A percentile compares a stretch with the other conserved stretches of the same genome.
These are phyloP conservation scores for Osmerus eperlanus DNA, from an alignment of 2,113 vertebrate species.

Conservation along the genomic window DNA sequence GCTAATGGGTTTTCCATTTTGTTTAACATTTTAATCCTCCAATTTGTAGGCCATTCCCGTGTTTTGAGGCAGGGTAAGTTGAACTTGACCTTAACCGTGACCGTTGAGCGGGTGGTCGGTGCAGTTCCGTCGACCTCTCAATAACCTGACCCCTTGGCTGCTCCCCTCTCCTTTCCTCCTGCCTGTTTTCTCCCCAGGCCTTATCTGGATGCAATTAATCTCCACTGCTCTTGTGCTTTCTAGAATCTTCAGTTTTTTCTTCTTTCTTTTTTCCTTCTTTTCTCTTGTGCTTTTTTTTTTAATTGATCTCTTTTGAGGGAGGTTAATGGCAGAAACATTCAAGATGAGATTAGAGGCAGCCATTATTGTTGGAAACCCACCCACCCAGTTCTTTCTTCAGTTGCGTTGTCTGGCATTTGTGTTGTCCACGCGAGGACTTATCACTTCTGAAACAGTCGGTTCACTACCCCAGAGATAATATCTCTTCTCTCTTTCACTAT, in stretches of 20 bases:
- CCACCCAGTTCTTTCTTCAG: not conserved
- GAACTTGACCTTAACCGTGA: conserved; percentile 6
- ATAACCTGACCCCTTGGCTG: not conserved
- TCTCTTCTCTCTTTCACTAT: conserved; percentile 4
- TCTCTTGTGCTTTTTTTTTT: not conserved
- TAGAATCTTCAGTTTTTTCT: conserved; percentile 2
- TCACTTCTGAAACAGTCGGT: conserved; percentile 1
- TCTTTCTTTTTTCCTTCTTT: not conserved
- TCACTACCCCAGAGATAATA: conserved; percentile 8
- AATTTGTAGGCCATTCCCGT: not conserved
- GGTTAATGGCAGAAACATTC: conserved; percentile 3
- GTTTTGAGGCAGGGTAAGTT: not conserved
- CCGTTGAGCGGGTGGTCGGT: not conserved
- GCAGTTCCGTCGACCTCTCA: conserved; percentile 4
- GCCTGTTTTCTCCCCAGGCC: not conserved
- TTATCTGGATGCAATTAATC: conserved; percentile 15
- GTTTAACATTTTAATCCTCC: conserved; percentile 9
- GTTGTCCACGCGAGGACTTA: not conserved
- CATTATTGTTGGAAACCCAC: not conserved
- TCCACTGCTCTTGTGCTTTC: conserved; percentile 1
- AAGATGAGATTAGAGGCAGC: conserved; percentile 1
- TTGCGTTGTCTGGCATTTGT: not conserved
- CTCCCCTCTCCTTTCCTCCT: not conserved
- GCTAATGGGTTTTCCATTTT: conserved; percentile 15
- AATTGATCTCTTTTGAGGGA: conserved; percentile 1